Conservation (phyloP, 1,140 invertebrate species). For the Carposina sasakii region DNA sequence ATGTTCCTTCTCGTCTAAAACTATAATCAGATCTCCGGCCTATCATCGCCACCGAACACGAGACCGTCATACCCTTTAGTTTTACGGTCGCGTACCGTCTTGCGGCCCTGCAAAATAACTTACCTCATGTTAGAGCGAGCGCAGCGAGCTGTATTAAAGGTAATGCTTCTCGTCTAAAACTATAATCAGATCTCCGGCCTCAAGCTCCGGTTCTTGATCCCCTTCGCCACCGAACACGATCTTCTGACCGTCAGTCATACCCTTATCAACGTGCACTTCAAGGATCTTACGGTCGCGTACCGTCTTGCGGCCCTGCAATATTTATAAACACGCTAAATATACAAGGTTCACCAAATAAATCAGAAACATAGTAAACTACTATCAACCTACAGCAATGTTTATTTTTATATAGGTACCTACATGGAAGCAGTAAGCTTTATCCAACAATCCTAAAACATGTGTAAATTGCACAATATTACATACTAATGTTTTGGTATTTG, state of each 20-base stretch:
- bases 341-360: too few species aligned
- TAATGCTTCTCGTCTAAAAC: slow-evolving; percentile 98
- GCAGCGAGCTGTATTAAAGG: too few species aligned
- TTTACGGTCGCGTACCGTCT: slow-evolving; percentile 93
- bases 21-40: slow-evolving; percentile 96
- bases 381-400: too few species aligned
- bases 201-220: slow-evolving; percentile 96
- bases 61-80: slow-evolving; percentile 98
- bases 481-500: too few species aligned
- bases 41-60: slow-evolving; percentile 94
- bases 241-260: slow-evolving; percentile 97
- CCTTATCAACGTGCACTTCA: slow-evolving; percentile 98
- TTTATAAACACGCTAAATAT: too few species aligned
- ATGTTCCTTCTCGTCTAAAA: slow-evolving; percentile 98
- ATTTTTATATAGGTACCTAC: too few species aligned
- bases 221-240: slow-evolving; percentile 96
- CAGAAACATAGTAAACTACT: too few species aligned
- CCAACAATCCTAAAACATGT: too few species aligned
- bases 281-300: slow-evolving; percentile 94
- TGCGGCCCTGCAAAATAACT: slow-evolving; percentile 78
- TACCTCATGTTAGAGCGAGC: slow-evolving; percentile 88
- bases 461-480: too few species aligned
- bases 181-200: slow-evolving; percentile 97
- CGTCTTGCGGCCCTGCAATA: slow-evolving; percentile 85
- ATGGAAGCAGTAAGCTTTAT: too few species aligned